Evolutionary conservation across 2,888 invertebrate genomes (phyloP), one percentile per base, ranked within the genome.

Genomic region (Nemotelus pantherinus): DNA sequence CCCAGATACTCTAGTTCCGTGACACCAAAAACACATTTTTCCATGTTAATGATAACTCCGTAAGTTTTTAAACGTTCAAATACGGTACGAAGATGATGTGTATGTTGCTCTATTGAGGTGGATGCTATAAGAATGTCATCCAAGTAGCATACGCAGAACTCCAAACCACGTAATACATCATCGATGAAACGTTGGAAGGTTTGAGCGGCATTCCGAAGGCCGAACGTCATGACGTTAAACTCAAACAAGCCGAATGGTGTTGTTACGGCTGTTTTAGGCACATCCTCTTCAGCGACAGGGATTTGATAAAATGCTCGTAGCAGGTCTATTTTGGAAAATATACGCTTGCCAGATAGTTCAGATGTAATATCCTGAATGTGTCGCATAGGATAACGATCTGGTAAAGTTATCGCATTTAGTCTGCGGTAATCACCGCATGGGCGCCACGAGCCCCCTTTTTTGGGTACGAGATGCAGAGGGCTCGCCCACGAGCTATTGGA

Each of bases 191-290:
- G 25, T 25, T 25, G 25, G 25, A 25, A 25, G 0, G n/a, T 44
- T n/a, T 67, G 67, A 25, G 67, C 45, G 39, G 53, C 70, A 47
- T 70, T 70, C 6, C 70, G 6, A 50, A 5, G 9, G 9, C 5
- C 9, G 50, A 85, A 85, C 2, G 83, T 79, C 85, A 85, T 85
- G 3, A 58, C 48, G 0, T 80, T 41, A 75, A 82, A 84, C 78
- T 85, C 85, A 72, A 82, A 85, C 5, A 84, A 76, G 2, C 84
- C 84, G 75, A 85, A 84, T 1, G 85, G 84, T 25, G 25, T 25
- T 25, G 25, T 25, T 25, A 2, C 84, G 85, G 2, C 78, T 83
- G 3, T 85, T 83, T 0, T 83, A 84, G 3, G 85, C 84, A 79
- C 86, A 77, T 85, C 82, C 9, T 80, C 81, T 9, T 79, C 68